Conservation (phyloP, 2,113 vertebrate genomes). For the Pontoporia blainvillei region DNA sequence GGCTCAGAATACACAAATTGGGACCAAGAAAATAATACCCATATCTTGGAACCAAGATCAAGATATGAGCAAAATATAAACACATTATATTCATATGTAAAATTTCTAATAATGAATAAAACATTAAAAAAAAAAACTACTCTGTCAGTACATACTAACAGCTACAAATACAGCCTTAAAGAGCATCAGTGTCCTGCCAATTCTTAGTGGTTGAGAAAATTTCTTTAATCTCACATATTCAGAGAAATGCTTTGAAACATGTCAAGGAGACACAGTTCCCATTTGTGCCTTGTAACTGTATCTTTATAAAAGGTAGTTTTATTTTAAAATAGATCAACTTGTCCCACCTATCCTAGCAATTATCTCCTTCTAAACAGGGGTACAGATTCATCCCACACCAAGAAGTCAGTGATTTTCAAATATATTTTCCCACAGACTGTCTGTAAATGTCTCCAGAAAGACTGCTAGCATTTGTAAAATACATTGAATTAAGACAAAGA, state of each 20-base stretch:
- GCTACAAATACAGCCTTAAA: slow-evolving; percentile 23
- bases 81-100: neutral
- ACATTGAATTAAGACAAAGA: neutral
- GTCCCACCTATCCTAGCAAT: slow-evolving; percentile 65
- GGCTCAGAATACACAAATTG: neutral
- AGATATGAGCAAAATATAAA: slow-evolving; percentile 31
- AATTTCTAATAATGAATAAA: slow-evolving; percentile 41
- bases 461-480: neutral
- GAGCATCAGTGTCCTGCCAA: slow-evolving; percentile 29
- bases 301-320: slow-evolving; percentile 39
- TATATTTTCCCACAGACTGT: slow-evolving; percentile 61
- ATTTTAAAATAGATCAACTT: slow-evolving; percentile 57
- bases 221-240: slow-evolving; percentile 59
- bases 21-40: neutral
- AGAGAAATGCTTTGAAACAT: slow-evolving; percentile 49
- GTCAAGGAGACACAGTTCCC: slow-evolving; percentile 41
- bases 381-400: slow-evolving; percentile 30
- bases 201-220: slow-evolving; percentile 41
- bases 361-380: slow-evolving; percentile 50
- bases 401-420: slow-evolving; percentile 48
- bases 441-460: slow-evolving; percentile 29
- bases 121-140: neutral
- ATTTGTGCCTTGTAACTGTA: slow-evolving; percentile 16
- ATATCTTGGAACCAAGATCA: neutral
- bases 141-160: slow-evolving; percentile 27